These are phyloP conservation scores for Rhizomys pruinosus DNA, from an alignment of 2,113 vertebrate genomes.

Conservation along the genomic window DNA sequence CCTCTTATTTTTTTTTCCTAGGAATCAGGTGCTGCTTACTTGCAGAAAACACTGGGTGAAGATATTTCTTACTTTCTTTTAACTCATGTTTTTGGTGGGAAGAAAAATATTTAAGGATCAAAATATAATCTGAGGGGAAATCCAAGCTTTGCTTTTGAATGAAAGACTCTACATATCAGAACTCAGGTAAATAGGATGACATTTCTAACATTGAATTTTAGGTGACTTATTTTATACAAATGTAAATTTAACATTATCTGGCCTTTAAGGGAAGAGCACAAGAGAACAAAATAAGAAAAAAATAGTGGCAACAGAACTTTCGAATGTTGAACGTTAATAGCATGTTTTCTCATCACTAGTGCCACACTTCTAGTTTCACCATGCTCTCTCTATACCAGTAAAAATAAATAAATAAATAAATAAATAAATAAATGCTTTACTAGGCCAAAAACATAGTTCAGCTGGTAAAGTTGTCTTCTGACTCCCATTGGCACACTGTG, in stretches of 20 bases:
- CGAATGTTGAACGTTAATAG: not conserved
- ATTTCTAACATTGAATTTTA: constrained; percentile 72
- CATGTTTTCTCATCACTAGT: not conserved
- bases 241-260: constrained; percentile 81
- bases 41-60: constrained; percentile 43
- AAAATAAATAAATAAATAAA: not conserved
- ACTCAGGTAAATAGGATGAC: constrained; percentile 38
- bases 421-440: not conserved
- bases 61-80: constrained; percentile 4
- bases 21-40: not conserved
- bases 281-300: constrained; percentile 44
- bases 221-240: constrained; percentile 68
- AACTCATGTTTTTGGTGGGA: not conserved
- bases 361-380: not conserved
- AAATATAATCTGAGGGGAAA: constrained; percentile 61
- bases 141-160: constrained; percentile 65
- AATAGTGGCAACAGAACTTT: constrained; percentile 46
- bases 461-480: too few species aligned
- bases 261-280: constrained; percentile 65
- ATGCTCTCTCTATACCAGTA: not conserved
- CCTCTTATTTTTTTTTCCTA: not conserved
- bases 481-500: too few species aligned
- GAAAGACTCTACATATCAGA: constrained; percentile 54
- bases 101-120: constrained; percentile 51
- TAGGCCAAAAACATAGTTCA: too few species aligned